Evolutionary conservation across 2,797 vertebrate species (phyloP).

Genomic region (Acrocephalus scirpaceus): DNA sequence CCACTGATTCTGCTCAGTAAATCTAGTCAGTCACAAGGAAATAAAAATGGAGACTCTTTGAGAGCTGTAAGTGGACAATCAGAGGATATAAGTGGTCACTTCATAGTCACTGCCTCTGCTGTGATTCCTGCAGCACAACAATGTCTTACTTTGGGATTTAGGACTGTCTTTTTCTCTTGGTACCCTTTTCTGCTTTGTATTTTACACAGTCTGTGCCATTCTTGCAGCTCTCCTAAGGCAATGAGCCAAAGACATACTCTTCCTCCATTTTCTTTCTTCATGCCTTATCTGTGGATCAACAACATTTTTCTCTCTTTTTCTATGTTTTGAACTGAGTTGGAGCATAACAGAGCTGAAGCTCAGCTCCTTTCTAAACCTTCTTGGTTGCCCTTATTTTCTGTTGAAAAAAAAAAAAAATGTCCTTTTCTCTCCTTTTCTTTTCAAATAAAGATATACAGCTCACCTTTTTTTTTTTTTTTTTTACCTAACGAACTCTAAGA

Average conservation of each 20-base stretch:
- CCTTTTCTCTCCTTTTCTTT: not conserved
- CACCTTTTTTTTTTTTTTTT: not conserved
- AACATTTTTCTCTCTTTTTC: not conserved
- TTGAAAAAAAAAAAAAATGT: not conserved
- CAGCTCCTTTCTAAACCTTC: not conserved
- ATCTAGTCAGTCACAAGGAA: not conserved
- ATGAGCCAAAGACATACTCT: not conserved
- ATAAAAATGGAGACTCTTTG: not conserved
- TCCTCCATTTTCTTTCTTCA: not conserved
- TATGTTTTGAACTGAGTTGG: not conserved
- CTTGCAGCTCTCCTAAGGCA: not conserved
- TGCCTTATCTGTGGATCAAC: not conserved
- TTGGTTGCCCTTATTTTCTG: not conserved
- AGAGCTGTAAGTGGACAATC: not conserved
- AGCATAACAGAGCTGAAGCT: not conserved
- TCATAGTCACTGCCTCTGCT: not conserved
- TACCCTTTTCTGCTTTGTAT: not conserved
- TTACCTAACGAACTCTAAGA: not conserved
- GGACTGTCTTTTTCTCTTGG: not conserved
- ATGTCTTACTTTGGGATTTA: not conserved
- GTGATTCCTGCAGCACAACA: not conserved
- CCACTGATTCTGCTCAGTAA: not conserved
- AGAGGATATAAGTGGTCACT: not conserved
- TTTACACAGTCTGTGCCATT: not conserved
- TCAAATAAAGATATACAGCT: not conserved